Evolutionary conservation across 2,888 invertebrate species (phyloP), one percentile per base, ranked within the genome.

Genomic region (Seira ritae): DNA sequence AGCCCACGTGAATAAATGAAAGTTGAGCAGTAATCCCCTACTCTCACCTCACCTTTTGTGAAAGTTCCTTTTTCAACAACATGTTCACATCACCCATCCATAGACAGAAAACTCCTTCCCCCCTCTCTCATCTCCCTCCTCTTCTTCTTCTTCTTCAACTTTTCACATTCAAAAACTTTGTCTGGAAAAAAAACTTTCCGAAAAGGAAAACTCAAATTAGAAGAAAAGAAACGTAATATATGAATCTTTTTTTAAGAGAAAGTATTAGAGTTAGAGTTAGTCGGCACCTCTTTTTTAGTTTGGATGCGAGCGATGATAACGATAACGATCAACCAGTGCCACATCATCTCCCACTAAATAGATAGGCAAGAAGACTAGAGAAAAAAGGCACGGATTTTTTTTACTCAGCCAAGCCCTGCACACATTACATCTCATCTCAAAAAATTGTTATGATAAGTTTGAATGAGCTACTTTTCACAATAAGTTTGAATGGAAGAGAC

Each of bases 11-110:
- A 81, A 81, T 81, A 81, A 76, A 81, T 76, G 81, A 81, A 81
- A 75, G 76, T 81, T 81, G 81, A 75, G 70, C 10, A 74, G 80
- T 81, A 81, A 81, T 76, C 76, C 76, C 76, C 24, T 67, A 67
- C 69, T 74, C 75, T 81, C 81, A 76, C 81, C 81, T 81, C 76
- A 76, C 81, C 81, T 81, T 81, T 81, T 81, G 81, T 76, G 75
- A 75, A 80, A 74, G 70, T 75, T 24, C 60, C 42, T 22, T 17
- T 55, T 17, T 55, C 55, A 55, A 55, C 55, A 55, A 55, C 55
- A 55, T 55, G n/a, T 55, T 55, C 55, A 8, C 55, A 3, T 55
- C 55, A 55, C 3, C 2, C 31, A 8, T 31, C 2, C 3, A 8
- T 4, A 12, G 15, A 55, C 6, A n/a, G 3, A 31, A 65, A 65